Conservation (phyloP, 2,113 vertebrate species). For the Sterna hirundo region DNA sequence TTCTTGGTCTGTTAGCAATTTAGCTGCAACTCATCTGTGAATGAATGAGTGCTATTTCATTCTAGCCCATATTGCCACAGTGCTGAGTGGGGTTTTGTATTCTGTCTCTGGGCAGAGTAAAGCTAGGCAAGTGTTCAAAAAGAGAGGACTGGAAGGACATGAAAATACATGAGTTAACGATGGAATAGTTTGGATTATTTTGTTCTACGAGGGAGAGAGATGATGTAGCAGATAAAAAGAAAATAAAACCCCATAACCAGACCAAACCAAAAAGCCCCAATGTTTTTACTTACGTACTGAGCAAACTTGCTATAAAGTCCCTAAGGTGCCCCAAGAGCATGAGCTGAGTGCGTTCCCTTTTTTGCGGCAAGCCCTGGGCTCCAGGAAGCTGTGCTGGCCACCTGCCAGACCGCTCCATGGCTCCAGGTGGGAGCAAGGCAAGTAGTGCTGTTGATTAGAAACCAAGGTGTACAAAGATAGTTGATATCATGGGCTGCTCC, state of each 20-base stretch:
- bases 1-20: not conserved
- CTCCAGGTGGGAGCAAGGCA: not conserved
- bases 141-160: not conserved
- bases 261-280: not conserved
- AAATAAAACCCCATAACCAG: not conserved
- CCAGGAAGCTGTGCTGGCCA: not conserved
- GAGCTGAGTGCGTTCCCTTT: not conserved
- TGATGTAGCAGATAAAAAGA: not conserved
- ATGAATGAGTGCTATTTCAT: not conserved
- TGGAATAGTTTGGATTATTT: not conserved
- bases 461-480: not conserved
- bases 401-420: not conserved
- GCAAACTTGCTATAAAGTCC: not conserved
- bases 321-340: not conserved
- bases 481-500: not conserved
- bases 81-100: not conserved
- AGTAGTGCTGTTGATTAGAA: not conserved
- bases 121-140: not conserved
- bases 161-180: not conserved
- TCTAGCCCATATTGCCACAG: not conserved
- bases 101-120: not conserved
- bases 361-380: not conserved
- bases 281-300: not conserved
- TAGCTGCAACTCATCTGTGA: not conserved
- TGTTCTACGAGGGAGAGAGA: not conserved